phyloP scores from a whole-genome alignment of 2,113 vertebrate genomes.

The Bos javanicus region DNA sequence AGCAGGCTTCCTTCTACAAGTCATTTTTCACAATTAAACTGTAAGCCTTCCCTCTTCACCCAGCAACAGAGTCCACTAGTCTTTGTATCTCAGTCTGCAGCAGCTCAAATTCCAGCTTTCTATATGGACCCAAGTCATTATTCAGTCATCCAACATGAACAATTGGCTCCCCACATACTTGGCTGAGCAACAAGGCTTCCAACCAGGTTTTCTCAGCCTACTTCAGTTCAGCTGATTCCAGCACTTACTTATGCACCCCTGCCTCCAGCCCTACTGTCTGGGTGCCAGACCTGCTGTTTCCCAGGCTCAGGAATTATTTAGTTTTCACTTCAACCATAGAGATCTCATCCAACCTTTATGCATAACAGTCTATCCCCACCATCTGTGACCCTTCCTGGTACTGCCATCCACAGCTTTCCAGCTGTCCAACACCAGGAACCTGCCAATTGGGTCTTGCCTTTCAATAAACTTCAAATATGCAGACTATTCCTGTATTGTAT shows the following conservation, averaged over 20 bases:
- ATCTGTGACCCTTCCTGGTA: slow-evolving; percentile 96
- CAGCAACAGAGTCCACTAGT: slow-evolving; percentile 96
- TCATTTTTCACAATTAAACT: slow-evolving; percentile 95
- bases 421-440: slow-evolving; percentile 93
- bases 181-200: slow-evolving; percentile 95
- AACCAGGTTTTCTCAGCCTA: slow-evolving; percentile 93
- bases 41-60: slow-evolving; percentile 92
- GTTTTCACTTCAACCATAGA: slow-evolving; percentile 92
- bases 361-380: slow-evolving; percentile 96
- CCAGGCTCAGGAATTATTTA: slow-evolving; percentile 95
- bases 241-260: slow-evolving; percentile 94
- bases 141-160: slow-evolving; percentile 92
- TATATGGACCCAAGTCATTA: slow-evolving; percentile 97
- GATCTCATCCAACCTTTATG: slow-evolving; percentile 97
- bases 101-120: slow-evolving; percentile 97
- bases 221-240: slow-evolving; percentile 96
- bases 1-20: slow-evolving; percentile 88
- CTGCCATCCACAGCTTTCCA: slow-evolving; percentile 93
- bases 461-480: slow-evolving; percentile 93
- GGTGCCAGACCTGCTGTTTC: slow-evolving; percentile 92
- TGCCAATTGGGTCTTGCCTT: slow-evolving; percentile 92
- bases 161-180: slow-evolving; percentile 91
- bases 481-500: slow-evolving; percentile 95
- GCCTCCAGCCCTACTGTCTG: slow-evolving; percentile 90
- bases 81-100: slow-evolving; percentile 96